Base-by-base conservation (phyloP, 2,888 invertebrate genomes). In the Timema podura region DNA sequence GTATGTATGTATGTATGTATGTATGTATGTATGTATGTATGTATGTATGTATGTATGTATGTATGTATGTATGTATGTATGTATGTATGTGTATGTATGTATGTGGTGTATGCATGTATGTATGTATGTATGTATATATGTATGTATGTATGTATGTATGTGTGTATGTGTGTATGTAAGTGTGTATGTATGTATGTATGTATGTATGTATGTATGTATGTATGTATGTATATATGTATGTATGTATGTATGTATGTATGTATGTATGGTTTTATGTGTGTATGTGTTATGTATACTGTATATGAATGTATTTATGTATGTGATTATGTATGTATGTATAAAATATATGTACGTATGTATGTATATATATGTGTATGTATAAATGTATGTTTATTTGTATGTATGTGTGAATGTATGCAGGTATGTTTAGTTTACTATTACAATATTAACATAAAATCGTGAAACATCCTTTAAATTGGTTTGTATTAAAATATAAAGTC, bases 241-340 rank as follows among this genome's bases (percentile, higher is more conserved):
- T 51, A n/a, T 51, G 51, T 51, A 51, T 51, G 51, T 51, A n/a
- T 51, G n/a, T 51, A n/a, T 51, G 51, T 51, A 51, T n/a, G 3
- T 51, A 51, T 51, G 3, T 51, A n/a, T 51, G 51, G 2, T 2
- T 51, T 1, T 51, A 51, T 51, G 51, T 51, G 3, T 3, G 3
- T 51, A 51, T 51, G n/a, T 51, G 30, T 30, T 1, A 3, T 51
- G 51, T 51, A 3, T 51, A n/a, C 3, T 30, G 30, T 30, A 3
- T 30, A 30, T 30, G 30, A 2, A 30, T 30, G 30, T 30, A 3
- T 30, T 1, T 30, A 3, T 30, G 30, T 30, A 30, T 30, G 30
- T 30, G 30, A n/a, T n/a, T n/a, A n/a, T n/a, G n/a, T n/a, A n/a
- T n/a, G 51, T 11, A 11, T 51, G 11, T 51, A 2, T 51, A n/a